phyloP scores from a whole-genome alignment of 2,888 invertebrate genomes.

The Phaonia tiefii region DNA sequence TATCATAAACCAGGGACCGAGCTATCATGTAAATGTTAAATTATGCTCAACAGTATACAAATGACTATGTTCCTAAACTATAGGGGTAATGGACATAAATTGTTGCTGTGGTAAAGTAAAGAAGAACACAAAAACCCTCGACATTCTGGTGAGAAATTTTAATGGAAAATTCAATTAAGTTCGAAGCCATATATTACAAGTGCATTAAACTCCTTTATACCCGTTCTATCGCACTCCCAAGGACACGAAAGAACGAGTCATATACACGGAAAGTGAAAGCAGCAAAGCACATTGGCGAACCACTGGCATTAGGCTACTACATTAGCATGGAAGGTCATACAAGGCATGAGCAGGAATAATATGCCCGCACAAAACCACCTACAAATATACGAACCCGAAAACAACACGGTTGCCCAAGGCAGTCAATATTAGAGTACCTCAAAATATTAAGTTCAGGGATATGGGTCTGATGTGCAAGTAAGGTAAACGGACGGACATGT shows the following conservation, averaged over 20 bases:
- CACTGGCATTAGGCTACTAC: conserved; percentile 7
- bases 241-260: neutral
- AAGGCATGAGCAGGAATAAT: neutral
- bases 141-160: conserved; percentile 5
- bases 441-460: conserved; percentile 18
- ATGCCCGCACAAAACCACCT: neutral
- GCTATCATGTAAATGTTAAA: conserved; percentile 17
- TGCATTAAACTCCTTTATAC: conserved; percentile 33
- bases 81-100: conserved; percentile 44
- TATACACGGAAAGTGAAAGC: conserved; percentile 17
- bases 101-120: conserved; percentile 1
- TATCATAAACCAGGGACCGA: too few relatives aligned
- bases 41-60: conserved; percentile 34
- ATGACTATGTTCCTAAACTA: conserved; percentile 27
- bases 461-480: conserved; percentile 3
- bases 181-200: conserved; percentile 44
- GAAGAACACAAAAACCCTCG: conserved; percentile 1
- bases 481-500: neutral
- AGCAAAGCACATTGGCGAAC: neutral
- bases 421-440: conserved; percentile 8
- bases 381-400: neutral
- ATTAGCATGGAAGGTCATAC: conserved; percentile 31
- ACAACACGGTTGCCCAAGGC: neutral
- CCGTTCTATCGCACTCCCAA: neutral
- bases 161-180: conserved; percentile 44